A percentile compares a stretch with the other conserved stretches of the same genome.
phyloP scores from a whole-genome alignment of 53 echinoderm and acorn worm species.

The Stichopus horrens region DNA sequence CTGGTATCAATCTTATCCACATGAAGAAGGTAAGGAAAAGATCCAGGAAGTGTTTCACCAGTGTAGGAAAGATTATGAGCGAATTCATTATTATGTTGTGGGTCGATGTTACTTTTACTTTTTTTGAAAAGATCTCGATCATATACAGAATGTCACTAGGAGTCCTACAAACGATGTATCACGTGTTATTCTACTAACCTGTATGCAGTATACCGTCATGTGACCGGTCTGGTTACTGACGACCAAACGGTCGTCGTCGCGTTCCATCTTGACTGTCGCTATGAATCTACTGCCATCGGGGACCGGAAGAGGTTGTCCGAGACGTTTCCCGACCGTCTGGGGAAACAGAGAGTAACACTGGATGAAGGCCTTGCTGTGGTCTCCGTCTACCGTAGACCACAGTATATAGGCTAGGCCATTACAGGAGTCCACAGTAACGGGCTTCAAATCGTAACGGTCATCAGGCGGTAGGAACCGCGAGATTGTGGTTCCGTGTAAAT shows the following conservation, averaged over 20 bases:
- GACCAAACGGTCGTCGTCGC: conserved; percentile 4
- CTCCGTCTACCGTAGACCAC: conserved; percentile 4
- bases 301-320: background rate
- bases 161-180: too few relatives aligned
- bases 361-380: background rate
- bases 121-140: too few relatives aligned
- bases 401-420: background rate
- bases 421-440: background rate
- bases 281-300: conserved; percentile 4
- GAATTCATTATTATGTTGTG: too few relatives aligned
- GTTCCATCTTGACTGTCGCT: background rate
- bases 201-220: conserved; percentile 7
- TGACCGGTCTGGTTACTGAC: background rate
- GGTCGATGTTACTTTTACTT: too few relatives aligned
- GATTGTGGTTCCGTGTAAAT: background rate
- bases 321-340: background rate
- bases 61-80: too few relatives aligned
- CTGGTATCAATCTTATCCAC: too few relatives aligned
- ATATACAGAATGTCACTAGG: too few relatives aligned
- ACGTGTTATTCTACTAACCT: background rate
- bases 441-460: background rate
- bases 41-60: too few relatives aligned
- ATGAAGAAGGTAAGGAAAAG: too few relatives aligned
- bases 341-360: conserved; percentile 12
- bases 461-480: conserved; percentile 11